Conservation (phyloP, 2,888 invertebrate species). For the Parnassius mnemosyne region DNA sequence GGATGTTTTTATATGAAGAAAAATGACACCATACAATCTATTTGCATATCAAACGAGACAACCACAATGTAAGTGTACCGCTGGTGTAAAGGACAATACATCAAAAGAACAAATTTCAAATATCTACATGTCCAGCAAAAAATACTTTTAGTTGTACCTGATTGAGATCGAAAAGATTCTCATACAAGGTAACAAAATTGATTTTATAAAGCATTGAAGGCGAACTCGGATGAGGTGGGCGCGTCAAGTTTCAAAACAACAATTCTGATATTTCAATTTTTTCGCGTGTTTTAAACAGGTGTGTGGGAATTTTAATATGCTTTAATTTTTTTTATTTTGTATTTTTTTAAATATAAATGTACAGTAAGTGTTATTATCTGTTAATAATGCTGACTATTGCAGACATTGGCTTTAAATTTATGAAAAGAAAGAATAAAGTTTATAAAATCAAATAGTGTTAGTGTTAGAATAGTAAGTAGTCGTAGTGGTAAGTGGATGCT, state of each 20-base stretch:
- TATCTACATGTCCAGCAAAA: constrained; percentile 16
- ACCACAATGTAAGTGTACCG: constrained; percentile 26
- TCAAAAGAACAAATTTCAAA: constrained; percentile 27
- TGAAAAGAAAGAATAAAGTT: too few relatives aligned
- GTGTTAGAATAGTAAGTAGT: too few relatives aligned
- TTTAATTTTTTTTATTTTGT: not conserved
- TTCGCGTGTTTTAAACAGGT: constrained; percentile 53
- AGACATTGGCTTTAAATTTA: too few relatives aligned
- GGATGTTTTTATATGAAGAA: constrained; percentile 23
- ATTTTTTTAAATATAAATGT: constrained; percentile 13
- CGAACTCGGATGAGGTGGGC: constrained; percentile 43
- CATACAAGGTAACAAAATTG: constrained; percentile 51
- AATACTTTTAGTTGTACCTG: constrained; percentile 54
- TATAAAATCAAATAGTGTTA: too few relatives aligned
- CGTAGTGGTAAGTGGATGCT: too few relatives aligned
- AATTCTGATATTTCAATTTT: constrained; percentile 63
- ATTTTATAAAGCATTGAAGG: constrained; percentile 32
- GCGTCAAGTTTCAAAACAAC: constrained; percentile 71
- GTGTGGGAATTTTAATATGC: constrained; percentile 29
- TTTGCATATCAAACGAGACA: constrained; percentile 50
- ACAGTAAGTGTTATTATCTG: too few relatives aligned
- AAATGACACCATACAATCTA: constrained; percentile 35
- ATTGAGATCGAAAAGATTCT: constrained; percentile 32
- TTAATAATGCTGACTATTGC: too few relatives aligned
- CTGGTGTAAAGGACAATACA: constrained; percentile 43